Evolutionary conservation across 2,113 vertebrate species (phyloP), one percentile per base, ranked within the genome.

Genomic region (Halcyon senegalensis): DNA sequence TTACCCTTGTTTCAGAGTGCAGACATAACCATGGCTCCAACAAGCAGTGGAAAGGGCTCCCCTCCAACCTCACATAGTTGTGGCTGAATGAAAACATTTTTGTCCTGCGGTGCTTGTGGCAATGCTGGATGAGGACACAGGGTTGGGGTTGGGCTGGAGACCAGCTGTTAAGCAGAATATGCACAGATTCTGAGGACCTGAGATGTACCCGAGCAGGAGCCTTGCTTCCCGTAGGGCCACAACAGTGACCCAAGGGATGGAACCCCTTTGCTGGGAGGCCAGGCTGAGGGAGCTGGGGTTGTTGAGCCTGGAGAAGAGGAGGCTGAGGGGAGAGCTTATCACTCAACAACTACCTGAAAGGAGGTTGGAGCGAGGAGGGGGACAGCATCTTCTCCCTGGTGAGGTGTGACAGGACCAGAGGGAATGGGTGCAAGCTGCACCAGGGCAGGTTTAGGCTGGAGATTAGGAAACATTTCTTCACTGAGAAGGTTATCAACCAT

Each of bases 41-140:
- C 5, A 20, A 67, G 82, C 48, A 28, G 43, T 8, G 19, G 24
- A 28, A n/a, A 68, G 51, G 23, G 48, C 62, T 76, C 2, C n/a
- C 7, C 33, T 21, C 19, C 30, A 25, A 15, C 31, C 25, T 33
- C 5, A 0, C 1, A 5, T 11, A 4, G 5, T 25, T 56, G 41
- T 50, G 48, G 46, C 19, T 33, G 48, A 28, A n/a, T 39, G 20
- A 30, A 9, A 60, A 23, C 0, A 0, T 13, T 41, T 76, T n/a
- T 60, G 53, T n/a, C 21, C 48, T 1, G 1, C 16, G 48, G 31
- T 84, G 59, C 28, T 35, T 48, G 55, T 41, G 76, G 58, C 1
- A 3, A 2, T 6, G 25, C 75, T 55, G 46, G 37, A 11, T 2
- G 21, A 51, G 55, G 39, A 23, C 15, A 7, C 13, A 17, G 48